Percentiles rank a stretch among this genome's conserved stretches.
These are phyloP conservation scores for Natator depressus DNA, from an alignment of 2,113 vertebrate species.

Conservation along the genomic window DNA sequence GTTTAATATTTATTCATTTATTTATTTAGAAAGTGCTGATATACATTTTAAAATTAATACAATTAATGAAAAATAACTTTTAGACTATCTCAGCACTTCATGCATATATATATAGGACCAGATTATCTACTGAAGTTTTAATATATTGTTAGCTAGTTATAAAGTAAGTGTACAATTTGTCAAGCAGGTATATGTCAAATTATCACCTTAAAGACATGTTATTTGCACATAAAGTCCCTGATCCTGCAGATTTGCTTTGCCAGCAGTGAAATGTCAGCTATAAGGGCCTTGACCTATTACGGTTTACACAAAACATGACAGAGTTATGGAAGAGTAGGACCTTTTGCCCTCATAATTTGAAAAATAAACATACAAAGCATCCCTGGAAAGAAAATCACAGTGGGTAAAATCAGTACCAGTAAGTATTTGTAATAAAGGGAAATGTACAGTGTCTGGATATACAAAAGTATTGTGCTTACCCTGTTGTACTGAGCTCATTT, in stretches of 20 bases:
- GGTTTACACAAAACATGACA: too few relatives aligned
- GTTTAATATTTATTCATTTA: not conserved
- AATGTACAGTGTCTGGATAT: not conserved
- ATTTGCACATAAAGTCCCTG: too few relatives aligned
- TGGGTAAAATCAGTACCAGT: not conserved
- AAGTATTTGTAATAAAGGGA: not conserved
- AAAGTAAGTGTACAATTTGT: too few relatives aligned
- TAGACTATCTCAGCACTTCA: not conserved
- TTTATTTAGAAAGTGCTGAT: not conserved
- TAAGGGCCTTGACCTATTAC: too few relatives aligned
- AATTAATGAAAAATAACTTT: not conserved
- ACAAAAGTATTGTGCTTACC: not conserved
- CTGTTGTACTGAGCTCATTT: not conserved
- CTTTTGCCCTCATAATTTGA: not conserved
- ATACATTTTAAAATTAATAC: not conserved
- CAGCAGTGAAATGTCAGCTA: too few relatives aligned
- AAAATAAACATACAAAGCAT: not conserved
- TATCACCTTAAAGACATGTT: too few relatives aligned
- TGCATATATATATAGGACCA: too few relatives aligned
- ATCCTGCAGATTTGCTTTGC: too few relatives aligned
- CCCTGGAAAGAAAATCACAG: not conserved
- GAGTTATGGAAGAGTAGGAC: too few relatives aligned
- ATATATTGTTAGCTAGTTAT: too few relatives aligned
- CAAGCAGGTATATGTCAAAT: too few relatives aligned
- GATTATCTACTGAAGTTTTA: too few relatives aligned